Evolutionary conservation across 2,113 vertebrate species (phyloP), one percentile per base, ranked within the genome.

Genomic region (Rutilus rutilus): DNA sequence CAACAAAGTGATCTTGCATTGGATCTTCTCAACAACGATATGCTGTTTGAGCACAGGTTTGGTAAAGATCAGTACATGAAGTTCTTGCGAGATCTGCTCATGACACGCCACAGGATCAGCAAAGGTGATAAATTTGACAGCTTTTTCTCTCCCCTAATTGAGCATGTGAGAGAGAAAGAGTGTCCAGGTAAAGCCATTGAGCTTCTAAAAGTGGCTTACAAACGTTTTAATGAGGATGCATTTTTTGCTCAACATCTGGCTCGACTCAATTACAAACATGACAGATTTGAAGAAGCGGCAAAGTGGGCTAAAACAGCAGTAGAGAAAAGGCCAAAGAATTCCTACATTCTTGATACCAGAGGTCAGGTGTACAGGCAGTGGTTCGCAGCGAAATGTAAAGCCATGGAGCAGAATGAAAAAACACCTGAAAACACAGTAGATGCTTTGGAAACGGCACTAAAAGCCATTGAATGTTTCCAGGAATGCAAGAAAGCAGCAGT

Each of bases 181-280:
- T 86, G 84, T 36, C 88, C 89, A 54, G 90, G 92, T 21, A 93
- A 92, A 89, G 96, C 96, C 10, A 94, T 95, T 27, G 90, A 87
- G 5, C 85, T 97, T 84, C 88, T 97, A 75, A 88, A 78, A 10
- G 88, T 91, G 73, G 96, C 95, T 0, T 96, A 96, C 23, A 7
- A 93, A 10, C 64, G 89, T 42, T 95, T 97, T 79, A 87, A 93
- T 78, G 84, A 93, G 86, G 92, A 97, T 91, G 4, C 95, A 0
- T 95, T 94, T 76, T 94, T 96, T 91, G 95, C 96, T 45, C 96
- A 97, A 74, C 95, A 96, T 52, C 93, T 97, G 85, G 96, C 95
- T 86, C 93, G 96, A 50, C 90, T 97, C 54, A 92, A 93, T 86
- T 96, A 96, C 4, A 91, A 25, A n/a, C 88, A 95, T 0, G 93